These are phyloP conservation scores for Sturnus vulgaris DNA, from an alignment of 2,113 vertebrate genomes.

Conservation along the genomic window DNA sequence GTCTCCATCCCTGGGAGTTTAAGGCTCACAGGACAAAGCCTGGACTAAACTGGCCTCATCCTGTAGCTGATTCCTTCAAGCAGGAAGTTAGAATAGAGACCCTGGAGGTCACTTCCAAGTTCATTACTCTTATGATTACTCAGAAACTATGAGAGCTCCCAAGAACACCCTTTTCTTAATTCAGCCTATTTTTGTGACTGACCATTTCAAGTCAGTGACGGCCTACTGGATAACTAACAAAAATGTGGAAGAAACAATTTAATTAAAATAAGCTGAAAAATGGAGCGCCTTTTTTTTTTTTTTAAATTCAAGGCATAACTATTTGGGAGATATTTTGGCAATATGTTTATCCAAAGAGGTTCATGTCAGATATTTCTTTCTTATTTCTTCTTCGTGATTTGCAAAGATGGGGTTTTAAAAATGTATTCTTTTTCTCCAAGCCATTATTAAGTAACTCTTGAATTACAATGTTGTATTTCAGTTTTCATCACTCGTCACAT, in stretches of 20 bases:
- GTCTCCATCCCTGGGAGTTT: not conserved
- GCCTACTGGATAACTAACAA: not conserved
- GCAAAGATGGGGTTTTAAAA: not conserved
- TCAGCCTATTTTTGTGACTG: not conserved
- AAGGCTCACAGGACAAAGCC: not conserved
- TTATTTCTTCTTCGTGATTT: not conserved
- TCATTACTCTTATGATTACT: not conserved
- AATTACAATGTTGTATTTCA: not conserved
- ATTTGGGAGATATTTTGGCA: not conserved
- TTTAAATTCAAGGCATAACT: not conserved
- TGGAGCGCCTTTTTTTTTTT: no score
- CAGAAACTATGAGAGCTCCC: not conserved
- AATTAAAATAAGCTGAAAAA: not conserved
- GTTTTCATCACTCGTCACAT: not conserved
- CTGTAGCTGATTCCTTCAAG: not conserved
- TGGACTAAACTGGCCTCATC: not conserved
- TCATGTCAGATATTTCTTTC: not conserved
- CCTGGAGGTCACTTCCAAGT: not conserved
- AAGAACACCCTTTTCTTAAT: not conserved
- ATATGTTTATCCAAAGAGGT: not conserved
- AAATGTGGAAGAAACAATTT: not conserved
- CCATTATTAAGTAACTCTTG: constrained; percentile 24
- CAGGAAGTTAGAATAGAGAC: not conserved
- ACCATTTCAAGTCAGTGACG: not conserved
- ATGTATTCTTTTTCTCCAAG: constrained; percentile 1